These are phyloP conservation scores for Spilarctia lutea DNA, from an alignment of 2,888 invertebrate genomes.

Conservation along the genomic window DNA sequence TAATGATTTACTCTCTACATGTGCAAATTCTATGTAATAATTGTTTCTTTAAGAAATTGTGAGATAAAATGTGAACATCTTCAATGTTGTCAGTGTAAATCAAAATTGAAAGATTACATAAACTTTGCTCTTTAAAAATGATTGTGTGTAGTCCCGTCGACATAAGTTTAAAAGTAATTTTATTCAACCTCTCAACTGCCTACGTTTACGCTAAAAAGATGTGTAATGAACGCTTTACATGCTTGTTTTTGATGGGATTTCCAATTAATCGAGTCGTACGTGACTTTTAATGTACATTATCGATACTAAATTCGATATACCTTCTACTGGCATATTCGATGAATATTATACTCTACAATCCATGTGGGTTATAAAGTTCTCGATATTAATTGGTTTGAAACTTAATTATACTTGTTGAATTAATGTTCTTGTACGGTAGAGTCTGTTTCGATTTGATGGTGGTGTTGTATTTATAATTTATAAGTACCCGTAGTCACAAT, in stretches of 20 bases:
- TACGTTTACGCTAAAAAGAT: slow-evolving; percentile 29
- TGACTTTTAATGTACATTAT: slow-evolving; percentile 47
- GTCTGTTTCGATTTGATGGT: slow-evolving; percentile 27
- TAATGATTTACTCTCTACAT: background rate
- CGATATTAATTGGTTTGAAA: slow-evolving; percentile 54
- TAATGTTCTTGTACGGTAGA: slow-evolving; percentile 40
- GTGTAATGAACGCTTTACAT: slow-evolving; percentile 34
- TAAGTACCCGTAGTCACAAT: background rate
- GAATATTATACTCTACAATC: slow-evolving; percentile 45
- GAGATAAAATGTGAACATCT: background rate
- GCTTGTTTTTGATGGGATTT: slow-evolving; percentile 34
- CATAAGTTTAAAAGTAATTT: slow-evolving; percentile 10
- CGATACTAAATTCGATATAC: slow-evolving; percentile 43
- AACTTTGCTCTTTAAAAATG: slow-evolving; percentile 5
- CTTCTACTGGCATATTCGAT: slow-evolving; percentile 25
- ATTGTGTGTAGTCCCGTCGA: background rate
- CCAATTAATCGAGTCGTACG: slow-evolving; percentile 45
- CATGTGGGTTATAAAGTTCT: slow-evolving; percentile 50
- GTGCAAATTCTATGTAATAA: background rate
- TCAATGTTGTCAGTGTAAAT: background rate
- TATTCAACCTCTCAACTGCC: background rate
- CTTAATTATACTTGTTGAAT: slow-evolving; percentile 53
- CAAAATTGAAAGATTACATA: background rate
- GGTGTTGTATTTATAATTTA: slow-evolving; percentile 24
- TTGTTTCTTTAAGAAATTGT: background rate